phyloP scores from a whole-genome alignment of 2,888 invertebrate genomes.

The Apocheima hispidaria region DNA sequence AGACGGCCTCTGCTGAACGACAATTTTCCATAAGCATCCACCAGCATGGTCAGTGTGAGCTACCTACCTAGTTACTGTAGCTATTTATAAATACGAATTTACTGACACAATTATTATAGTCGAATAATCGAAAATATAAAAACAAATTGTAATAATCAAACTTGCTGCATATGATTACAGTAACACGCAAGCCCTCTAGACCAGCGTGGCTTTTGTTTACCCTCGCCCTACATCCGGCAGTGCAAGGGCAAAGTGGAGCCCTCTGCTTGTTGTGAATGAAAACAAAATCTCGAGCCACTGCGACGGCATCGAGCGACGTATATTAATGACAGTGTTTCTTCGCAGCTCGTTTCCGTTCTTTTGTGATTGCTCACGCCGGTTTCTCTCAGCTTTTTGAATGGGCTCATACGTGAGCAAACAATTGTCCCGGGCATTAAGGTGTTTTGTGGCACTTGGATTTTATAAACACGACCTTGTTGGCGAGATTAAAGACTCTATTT shows the following conservation, averaged over 20 bases:
- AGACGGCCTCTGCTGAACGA: too few species aligned
- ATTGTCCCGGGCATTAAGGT: constrained; percentile 69
- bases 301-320: constrained; percentile 62
- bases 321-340: constrained; percentile 79
- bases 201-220: constrained; percentile 45
- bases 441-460: constrained; percentile 54
- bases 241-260: constrained; percentile 42
- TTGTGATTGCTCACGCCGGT: constrained; percentile 69
- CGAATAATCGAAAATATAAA: neutral
- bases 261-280: constrained; percentile 53
- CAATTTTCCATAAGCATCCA: too few species aligned
- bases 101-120: neutral
- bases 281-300: constrained; percentile 48
- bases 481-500: constrained; percentile 37
- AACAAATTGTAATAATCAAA: constrained; percentile 16
- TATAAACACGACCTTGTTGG: constrained; percentile 49
- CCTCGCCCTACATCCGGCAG: constrained; percentile 47
- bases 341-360: constrained; percentile 70
- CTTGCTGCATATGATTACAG: constrained; percentile 17
- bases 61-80: neutral
- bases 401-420: constrained; percentile 71
- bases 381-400: constrained; percentile 67
- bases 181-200: constrained; percentile 19
- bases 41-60: too few species aligned
- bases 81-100: neutral